Evolutionary conservation across 1,140 invertebrate species (phyloP).

Genomic region (Paralvinella palmiformis): DNA sequence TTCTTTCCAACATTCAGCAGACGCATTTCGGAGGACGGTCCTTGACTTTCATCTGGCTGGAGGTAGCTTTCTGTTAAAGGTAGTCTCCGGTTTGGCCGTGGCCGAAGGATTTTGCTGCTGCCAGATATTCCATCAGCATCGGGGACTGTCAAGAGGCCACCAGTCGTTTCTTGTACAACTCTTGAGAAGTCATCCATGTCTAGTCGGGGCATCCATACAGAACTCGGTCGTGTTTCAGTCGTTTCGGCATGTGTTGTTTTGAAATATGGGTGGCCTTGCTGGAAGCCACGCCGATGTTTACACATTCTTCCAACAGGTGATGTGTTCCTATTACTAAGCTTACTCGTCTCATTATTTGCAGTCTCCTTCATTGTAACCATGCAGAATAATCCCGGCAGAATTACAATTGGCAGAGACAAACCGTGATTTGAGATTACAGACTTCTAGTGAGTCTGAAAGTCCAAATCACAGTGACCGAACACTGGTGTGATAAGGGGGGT

Average conservation of each 20-base stretch:
- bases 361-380: too few species aligned
- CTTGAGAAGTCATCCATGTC: not conserved
- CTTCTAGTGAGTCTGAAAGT: not conserved
- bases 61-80: not conserved
- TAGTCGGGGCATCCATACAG: not conserved
- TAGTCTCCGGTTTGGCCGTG: not conserved
- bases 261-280: not conserved
- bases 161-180: not conserved
- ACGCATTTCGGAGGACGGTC: too few species aligned
- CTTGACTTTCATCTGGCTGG: not conserved
- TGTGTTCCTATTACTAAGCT: too few species aligned
- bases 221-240: not conserved
- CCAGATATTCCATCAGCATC: not conserved
- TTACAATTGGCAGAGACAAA: too few species aligned
- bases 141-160: too few species aligned
- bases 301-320: too few species aligned
- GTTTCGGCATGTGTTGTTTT: not conserved
- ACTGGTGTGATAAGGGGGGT: not conserved
- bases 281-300: too few species aligned
- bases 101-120: not conserved
- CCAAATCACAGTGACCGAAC: slow-evolving; percentile 1
- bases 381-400: too few species aligned
- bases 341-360: too few species aligned
- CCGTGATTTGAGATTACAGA: not conserved
- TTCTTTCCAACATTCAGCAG: not conserved